These are phyloP conservation scores for Pseudachorutes palmiensis DNA, from an alignment of 1,140 invertebrate species.

Conservation along the genomic window DNA sequence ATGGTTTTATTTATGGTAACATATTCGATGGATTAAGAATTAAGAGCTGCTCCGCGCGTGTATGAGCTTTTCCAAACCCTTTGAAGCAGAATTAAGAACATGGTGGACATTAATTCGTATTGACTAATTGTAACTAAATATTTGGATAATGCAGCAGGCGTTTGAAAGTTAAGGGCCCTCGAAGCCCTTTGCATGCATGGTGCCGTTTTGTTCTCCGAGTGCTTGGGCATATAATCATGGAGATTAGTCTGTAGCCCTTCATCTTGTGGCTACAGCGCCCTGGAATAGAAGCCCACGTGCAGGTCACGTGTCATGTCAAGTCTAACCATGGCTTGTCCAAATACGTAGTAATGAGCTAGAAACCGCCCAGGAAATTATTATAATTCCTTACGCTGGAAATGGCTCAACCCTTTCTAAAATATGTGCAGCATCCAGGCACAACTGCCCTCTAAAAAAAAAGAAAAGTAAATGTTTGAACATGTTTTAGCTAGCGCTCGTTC, in stretches of 20 bases:
- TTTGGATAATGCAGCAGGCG: conserved; percentile 28
- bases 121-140: conserved; percentile 36
- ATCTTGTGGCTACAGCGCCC: background rate
- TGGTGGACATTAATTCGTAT: background rate
- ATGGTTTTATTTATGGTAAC: too few species aligned
- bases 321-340: background rate
- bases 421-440: background rate
- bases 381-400: background rate
- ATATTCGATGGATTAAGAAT: too few species aligned
- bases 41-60: background rate
- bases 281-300: background rate
- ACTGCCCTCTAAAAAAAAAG: background rate
- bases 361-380: conserved; percentile 5
- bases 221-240: background rate
- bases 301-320: background rate
- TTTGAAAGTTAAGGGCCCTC: background rate
- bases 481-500: background rate
- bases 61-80: background rate
- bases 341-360: background rate
- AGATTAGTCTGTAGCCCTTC: background rate
- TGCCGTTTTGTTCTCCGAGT: background rate
- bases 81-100: background rate
- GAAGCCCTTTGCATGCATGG: background rate
- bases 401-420: background rate
- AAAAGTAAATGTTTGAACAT: background rate